Conservation (phyloP, 2,113 vertebrate genomes). For the Vulpes vulpes region DNA sequence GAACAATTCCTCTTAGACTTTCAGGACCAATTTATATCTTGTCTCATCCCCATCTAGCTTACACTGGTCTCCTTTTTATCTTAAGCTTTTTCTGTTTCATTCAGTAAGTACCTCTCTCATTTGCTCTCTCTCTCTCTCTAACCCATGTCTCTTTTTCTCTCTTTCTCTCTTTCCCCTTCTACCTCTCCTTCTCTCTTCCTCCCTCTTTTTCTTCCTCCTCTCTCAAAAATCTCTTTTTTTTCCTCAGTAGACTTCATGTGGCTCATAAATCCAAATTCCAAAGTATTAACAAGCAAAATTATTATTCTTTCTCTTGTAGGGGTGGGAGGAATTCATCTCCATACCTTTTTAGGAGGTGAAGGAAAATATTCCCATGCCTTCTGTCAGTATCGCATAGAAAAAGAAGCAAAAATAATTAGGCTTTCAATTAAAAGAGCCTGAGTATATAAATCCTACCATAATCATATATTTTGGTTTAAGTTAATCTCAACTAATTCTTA, state of each 20-base stretch:
- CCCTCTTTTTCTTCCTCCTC: not conserved
- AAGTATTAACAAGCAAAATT: not conserved
- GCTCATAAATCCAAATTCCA: not conserved
- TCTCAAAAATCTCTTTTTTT: not conserved
- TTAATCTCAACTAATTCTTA: not conserved
- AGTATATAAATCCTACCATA: not conserved
- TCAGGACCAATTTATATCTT: not conserved
- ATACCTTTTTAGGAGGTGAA: not conserved
- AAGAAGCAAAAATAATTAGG: slow-evolving; percentile 6
- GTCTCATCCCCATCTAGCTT: not conserved
- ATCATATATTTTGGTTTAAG: slow-evolving; percentile 8
- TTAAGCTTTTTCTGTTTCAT: not conserved
- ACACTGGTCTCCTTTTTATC: not conserved
- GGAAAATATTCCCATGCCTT: not conserved
- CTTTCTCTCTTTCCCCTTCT: not conserved
- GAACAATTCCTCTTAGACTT: not conserved
- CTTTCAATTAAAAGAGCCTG: not conserved
- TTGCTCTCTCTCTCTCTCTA: not conserved
- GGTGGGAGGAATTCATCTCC: not conserved
- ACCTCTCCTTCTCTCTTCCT: not conserved
- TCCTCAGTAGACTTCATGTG: not conserved
- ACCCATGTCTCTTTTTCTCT: rapidly evolving
- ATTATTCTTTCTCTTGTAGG: not conserved
- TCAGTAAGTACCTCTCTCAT: not conserved
- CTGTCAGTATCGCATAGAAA: not conserved